phyloP scores from a whole-genome alignment of 2,888 invertebrate genomes.

The Portevinia maculata region DNA sequence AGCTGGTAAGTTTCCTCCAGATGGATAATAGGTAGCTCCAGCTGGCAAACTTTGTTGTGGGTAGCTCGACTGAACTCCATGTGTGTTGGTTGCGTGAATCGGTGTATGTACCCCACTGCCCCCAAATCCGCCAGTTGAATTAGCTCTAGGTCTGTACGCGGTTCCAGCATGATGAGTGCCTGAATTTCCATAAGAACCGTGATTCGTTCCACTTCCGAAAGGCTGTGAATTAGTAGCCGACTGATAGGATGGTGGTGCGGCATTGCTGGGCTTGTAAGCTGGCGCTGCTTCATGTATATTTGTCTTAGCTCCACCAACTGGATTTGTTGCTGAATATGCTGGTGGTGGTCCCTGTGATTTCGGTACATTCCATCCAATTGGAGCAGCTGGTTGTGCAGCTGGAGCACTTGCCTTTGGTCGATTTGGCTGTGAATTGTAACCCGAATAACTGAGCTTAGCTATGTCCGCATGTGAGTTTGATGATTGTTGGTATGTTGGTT shows the following conservation, averaged over 20 bases:
- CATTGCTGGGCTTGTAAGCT: constrained; percentile 78
- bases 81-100: constrained; percentile 78
- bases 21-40: constrained; percentile 56
- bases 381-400: constrained; percentile 73
- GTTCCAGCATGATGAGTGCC: constrained; percentile 46
- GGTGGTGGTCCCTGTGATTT: constrained; percentile 81
- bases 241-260: constrained; percentile 78
- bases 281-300: constrained; percentile 80
- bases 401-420: constrained; percentile 77
- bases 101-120: constrained; percentile 76
- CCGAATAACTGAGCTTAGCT: constrained; percentile 81
- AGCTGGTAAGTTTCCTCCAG: constrained; percentile 75
- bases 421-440: constrained; percentile 81
- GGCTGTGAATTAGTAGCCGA: constrained; percentile 76
- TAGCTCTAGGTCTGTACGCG: constrained; percentile 54
- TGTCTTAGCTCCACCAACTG: constrained; percentile 79
- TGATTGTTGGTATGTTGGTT: constrained; percentile 77
- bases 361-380: constrained; percentile 82
- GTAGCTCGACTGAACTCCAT: constrained; percentile 78
- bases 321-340: constrained; percentile 79
- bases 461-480: constrained; percentile 80
- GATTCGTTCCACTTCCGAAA: constrained; percentile 53
- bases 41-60: constrained; percentile 75
- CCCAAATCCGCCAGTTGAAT: constrained; percentile 56
- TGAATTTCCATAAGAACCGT: constrained; percentile 27